phyloP scores from a whole-genome alignment of 2,888 invertebrate genomes.

The Gnatocerus cornutus region DNA sequence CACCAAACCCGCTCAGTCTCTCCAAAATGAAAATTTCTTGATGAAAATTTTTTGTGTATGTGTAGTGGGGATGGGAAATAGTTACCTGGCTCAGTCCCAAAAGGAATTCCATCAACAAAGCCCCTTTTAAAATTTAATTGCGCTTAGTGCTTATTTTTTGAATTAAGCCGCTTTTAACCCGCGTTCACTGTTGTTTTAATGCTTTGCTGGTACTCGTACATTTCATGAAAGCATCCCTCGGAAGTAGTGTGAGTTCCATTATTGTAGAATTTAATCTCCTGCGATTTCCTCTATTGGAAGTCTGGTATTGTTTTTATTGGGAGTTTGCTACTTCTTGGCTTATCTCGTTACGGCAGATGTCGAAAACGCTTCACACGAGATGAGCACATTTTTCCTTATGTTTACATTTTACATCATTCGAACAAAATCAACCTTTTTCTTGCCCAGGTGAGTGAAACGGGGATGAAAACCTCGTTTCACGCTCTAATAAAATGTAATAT shows the following conservation, averaged over 20 bases:
- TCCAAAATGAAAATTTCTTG: constrained; percentile 18
- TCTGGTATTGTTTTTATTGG: neutral
- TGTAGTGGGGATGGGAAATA: neutral
- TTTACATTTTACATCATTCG: constrained; percentile 21
- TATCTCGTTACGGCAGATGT: neutral
- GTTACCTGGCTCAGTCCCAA: constrained; percentile 10
- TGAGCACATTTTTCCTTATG: neutral
- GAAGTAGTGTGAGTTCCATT: constrained; percentile 1
- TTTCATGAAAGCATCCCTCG: neutral
- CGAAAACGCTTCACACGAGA: neutral
- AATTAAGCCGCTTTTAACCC: constrained; percentile 18
- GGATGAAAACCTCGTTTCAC: constrained; percentile 36
- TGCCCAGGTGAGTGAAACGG: constrained; percentile 27
- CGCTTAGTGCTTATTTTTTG: constrained; percentile 12
- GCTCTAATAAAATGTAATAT: constrained; percentile 30
- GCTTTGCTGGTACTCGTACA: constrained; percentile 4
- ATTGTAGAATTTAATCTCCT: constrained; percentile 4
- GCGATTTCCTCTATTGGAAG: constrained; percentile 1
- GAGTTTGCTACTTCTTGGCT: constrained; percentile 1
- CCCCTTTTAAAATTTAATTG: constrained; percentile 21
- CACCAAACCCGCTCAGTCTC: constrained; percentile 1
- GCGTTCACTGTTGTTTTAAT: constrained; percentile 9
- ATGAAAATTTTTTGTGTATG: constrained; percentile 5
- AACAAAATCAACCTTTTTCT: constrained; percentile 3
- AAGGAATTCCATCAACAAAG: constrained; percentile 20